A percentile compares a stretch with the other conserved stretches of the same genome.
phyloP scores from a whole-genome alignment of 1,140 invertebrate genomes.

The Aplysia californica region DNA sequence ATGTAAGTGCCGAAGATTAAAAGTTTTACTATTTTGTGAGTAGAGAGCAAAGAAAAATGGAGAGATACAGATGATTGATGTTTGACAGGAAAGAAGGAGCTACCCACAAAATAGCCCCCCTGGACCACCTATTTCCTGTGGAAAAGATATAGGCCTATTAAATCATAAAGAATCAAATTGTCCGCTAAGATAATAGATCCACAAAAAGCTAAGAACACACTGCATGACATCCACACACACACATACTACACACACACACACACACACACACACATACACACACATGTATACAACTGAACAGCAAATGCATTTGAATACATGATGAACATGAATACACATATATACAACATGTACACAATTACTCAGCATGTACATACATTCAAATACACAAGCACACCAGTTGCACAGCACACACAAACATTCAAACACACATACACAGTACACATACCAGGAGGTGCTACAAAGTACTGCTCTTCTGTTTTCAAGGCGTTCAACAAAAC shows the following conservation, averaged over 20 bases:
- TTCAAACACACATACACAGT: background rate
- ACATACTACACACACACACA: too few species aligned
- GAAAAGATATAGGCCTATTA: background rate
- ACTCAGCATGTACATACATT: background rate
- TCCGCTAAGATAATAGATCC: background rate
- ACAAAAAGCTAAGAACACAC: too few species aligned
- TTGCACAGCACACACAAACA: background rate
- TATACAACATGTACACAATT: background rate
- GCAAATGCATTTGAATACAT: background rate
- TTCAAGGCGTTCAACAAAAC: conserved; percentile 80
- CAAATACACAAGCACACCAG: background rate
- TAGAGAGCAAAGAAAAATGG: background rate
- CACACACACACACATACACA: background rate
- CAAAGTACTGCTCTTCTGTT: conserved; percentile 88
- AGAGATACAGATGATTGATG: too few species aligned
- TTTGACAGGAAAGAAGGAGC: background rate
- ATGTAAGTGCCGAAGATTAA: too few species aligned
- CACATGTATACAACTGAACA: background rate
- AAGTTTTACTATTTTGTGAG: background rate
- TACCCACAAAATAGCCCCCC: background rate
- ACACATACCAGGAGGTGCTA: conserved; percentile 82
- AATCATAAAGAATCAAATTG: background rate
- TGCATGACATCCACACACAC: too few species aligned
- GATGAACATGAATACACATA: background rate
- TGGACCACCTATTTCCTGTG: too few species aligned